These are phyloP conservation scores for Drosophila sordidula DNA, from an alignment of 2,888 invertebrate species.

Conservation along the genomic window DNA sequence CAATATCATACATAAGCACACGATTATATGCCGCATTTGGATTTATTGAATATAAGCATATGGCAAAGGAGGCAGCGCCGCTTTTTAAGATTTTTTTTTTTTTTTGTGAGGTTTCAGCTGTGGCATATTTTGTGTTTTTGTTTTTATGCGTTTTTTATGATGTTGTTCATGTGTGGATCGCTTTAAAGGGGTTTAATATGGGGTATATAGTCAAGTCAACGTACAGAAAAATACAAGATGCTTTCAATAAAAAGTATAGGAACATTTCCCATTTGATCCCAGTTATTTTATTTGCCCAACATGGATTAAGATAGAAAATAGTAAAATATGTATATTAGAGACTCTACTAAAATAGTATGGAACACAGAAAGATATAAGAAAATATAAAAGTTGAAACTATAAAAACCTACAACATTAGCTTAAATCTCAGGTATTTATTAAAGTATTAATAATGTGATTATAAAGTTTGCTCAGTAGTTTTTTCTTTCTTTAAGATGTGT, in stretches of 20 bases:
- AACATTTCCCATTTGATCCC: not conserved
- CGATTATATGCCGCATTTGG: conserved; percentile 66
- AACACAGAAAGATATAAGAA: not conserved
- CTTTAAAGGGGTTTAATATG: conserved; percentile 26
- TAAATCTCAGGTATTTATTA: not conserved
- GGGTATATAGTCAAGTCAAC: conserved; percentile 20
- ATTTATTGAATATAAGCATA: conserved; percentile 60
- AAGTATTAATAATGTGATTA: not conserved
- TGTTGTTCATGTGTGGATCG: conserved; percentile 19
- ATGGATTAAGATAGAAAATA: not conserved
- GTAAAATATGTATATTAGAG: not conserved
- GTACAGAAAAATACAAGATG: not conserved
- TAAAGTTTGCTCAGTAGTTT: not conserved
- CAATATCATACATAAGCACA: conserved; percentile 71
- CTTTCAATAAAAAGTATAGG: not conserved
- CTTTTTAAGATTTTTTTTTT: conserved; percentile 6
- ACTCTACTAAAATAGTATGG: not conserved
- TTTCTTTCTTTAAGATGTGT: not conserved
- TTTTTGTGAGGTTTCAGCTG: conserved; percentile 30
- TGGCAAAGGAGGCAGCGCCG: conserved; percentile 35
- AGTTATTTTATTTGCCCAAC: not conserved
- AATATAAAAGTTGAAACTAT: not conserved
- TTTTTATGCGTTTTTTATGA: conserved; percentile 25
- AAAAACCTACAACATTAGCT: not conserved
- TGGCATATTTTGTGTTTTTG: conserved; percentile 28